A percentile compares a stretch with the other conserved stretches of the same genome.
These are phyloP conservation scores for Petroica traversi DNA, from an alignment of 2,113 vertebrate species.

Conservation along the genomic window DNA sequence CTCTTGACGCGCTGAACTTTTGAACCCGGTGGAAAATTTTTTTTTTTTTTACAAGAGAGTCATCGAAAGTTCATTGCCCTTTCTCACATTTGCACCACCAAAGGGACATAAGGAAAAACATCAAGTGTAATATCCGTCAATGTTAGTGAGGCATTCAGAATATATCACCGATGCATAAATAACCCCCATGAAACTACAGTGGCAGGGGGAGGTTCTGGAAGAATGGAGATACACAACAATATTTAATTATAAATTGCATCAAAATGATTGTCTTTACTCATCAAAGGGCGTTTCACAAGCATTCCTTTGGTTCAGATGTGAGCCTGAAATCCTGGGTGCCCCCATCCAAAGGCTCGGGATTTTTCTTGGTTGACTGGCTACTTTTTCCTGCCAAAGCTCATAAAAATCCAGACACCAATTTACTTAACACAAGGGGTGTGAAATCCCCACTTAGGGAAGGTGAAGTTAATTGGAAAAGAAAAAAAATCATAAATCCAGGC, in stretches of 20 bases:
- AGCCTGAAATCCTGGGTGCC: not conserved
- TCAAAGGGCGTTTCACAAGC: not conserved
- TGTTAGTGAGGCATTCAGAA: constrained; percentile 35
- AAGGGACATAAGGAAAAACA: constrained; percentile 70
- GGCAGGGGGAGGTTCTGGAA: constrained; percentile 18
- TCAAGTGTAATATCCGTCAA: constrained; percentile 74
- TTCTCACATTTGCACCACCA: constrained; percentile 70
- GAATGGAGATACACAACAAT: not conserved
- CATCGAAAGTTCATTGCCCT: constrained; percentile 73
- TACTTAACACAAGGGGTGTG: constrained; percentile 64
- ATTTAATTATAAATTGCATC: constrained; percentile 43
- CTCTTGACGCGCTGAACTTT: constrained; percentile 69
- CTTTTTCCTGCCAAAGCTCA: constrained; percentile 64
- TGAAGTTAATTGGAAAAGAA: constrained; percentile 68
- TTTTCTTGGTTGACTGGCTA: constrained; percentile 57
- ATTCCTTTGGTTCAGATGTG: not conserved
- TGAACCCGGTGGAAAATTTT: constrained; percentile 52
- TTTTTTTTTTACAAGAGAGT: constrained; percentile 60
- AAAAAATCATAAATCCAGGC: constrained; percentile 39
- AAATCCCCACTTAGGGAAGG: constrained; percentile 52
- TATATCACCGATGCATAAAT: constrained; percentile 52
- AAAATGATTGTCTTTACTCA: not conserved
- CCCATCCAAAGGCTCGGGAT: not conserved
- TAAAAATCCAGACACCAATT: constrained; percentile 64
- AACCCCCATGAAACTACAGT: constrained; percentile 19